Conservation (phyloP, 2,888 invertebrate genomes). For the Alcis repandata region DNA sequence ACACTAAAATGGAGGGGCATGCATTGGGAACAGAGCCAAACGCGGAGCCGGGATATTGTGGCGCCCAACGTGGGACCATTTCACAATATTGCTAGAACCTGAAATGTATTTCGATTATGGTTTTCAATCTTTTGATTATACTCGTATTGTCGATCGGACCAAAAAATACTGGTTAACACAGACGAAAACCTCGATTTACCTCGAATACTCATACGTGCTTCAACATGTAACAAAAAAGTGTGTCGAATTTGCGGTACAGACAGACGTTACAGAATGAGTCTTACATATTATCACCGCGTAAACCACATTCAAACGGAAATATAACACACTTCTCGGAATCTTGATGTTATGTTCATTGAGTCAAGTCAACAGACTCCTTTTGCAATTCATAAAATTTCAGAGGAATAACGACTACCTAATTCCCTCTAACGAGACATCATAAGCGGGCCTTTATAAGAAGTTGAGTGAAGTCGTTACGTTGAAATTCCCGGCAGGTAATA, state of each 20-base stretch:
- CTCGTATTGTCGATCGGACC: not conserved
- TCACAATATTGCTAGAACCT: not conserved
- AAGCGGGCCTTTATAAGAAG: conserved; percentile 14
- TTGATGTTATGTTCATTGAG: not conserved
- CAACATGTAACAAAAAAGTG: not conserved
- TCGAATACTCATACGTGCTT: not conserved
- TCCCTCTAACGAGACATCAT: conserved; percentile 23
- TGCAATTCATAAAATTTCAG: conserved; percentile 7
- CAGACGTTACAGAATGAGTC: not conserved
- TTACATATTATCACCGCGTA: not conserved
- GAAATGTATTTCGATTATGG: not conserved
- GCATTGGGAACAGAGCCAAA: conserved; percentile 33
- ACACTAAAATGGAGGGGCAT: conserved; percentile 48
- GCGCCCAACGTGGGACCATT: conserved; percentile 27
- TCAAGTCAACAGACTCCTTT: conserved; percentile 1
- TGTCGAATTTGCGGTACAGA: not conserved
- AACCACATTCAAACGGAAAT: not conserved
- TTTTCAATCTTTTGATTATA: not conserved
- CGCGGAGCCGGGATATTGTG: conserved; percentile 26
- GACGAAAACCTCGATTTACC: not conserved
- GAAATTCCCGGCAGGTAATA: conserved; percentile 23
- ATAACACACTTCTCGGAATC: not conserved
- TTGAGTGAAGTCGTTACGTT: conserved; percentile 15
- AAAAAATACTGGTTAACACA: not conserved
- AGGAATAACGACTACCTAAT: conserved; percentile 4